Conservation (phyloP, 2,888 invertebrate genomes). For the Stegana nigrithorax region DNA sequence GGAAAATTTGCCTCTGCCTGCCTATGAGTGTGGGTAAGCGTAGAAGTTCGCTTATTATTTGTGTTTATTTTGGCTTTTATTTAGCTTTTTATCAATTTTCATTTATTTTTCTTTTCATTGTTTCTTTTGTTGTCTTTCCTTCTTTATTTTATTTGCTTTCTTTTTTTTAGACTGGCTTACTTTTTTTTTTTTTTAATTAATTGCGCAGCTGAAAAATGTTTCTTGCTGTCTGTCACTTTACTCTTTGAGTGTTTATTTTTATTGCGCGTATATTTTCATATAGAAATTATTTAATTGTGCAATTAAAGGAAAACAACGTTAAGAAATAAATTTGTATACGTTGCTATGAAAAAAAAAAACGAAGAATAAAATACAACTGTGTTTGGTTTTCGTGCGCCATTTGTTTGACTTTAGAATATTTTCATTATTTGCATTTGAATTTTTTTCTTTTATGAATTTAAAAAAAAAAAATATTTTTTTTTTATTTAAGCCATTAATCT, state of each 20-base stretch:
- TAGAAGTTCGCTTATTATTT: no score
- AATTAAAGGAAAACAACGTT: no score
- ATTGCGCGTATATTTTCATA: no score
- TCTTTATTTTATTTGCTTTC: no score
- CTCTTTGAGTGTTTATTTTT: no score
- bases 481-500: background rate
- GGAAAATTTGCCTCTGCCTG: background rate
- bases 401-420: conserved; percentile 14
- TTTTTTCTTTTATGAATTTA: background rate
- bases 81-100: conserved; percentile 25
- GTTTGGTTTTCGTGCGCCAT: conserved; percentile 38
- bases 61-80: conserved; percentile 21
- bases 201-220: conserved; percentile 43
- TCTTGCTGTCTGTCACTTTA: conserved; percentile 2
- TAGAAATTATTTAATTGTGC: no score
- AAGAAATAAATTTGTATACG: no score
- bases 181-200: conserved; percentile 30
- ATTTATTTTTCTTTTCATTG: conserved; percentile 28
- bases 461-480: background rate
- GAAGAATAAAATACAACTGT: no score
- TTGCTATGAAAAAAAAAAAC: no score
- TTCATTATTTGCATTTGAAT: background rate
- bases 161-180: background rate
- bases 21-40: no score
- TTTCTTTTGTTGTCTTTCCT: background rate